These are phyloP conservation scores for Ectropis grisescens DNA, from an alignment of 1,140 invertebrate genomes.

Conservation along the genomic window DNA sequence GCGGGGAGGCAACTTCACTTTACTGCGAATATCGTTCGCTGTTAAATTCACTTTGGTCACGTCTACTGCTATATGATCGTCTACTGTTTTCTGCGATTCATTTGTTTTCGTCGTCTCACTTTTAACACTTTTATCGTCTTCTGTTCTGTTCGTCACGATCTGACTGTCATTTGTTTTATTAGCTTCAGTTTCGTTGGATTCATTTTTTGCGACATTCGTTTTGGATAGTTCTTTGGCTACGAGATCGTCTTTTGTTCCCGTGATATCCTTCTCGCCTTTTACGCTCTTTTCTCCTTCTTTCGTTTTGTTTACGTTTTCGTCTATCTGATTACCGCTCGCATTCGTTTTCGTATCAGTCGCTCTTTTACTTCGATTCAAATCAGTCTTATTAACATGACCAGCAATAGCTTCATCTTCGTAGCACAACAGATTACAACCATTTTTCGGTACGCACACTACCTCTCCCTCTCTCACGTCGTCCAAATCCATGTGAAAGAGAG, in stretches of 20 bases:
- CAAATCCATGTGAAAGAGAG: constrained; percentile 36
- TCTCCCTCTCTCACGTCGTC: constrained; percentile 31
- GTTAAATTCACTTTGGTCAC: neutral
- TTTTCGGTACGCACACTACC: constrained; percentile 27
- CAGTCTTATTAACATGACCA: no score
- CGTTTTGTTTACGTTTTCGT: neutral
- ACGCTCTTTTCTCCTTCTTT: neutral
- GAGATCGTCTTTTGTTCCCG: no score
- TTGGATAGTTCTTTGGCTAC: no score
- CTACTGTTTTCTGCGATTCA: no score
- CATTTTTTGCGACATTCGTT: no score
- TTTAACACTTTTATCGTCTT: no score
- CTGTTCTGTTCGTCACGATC: no score
- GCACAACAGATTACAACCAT: constrained; percentile 40
- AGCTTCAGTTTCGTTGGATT: no score
- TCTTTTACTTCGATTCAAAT: constrained; percentile 18
- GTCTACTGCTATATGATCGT: constrained; percentile 1
- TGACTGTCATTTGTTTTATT: no score
- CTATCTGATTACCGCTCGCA: constrained; percentile 1
- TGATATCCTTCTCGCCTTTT: no score
- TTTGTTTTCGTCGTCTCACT: no score
- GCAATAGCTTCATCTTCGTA: no score
- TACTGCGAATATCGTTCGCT: constrained; percentile 1
- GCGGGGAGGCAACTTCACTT: constrained; percentile 1
- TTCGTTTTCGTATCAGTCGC: constrained; percentile 2